These are phyloP conservation scores for Varecia variegata DNA, from an alignment of 2,797 vertebrate species.

Conservation along the genomic window DNA sequence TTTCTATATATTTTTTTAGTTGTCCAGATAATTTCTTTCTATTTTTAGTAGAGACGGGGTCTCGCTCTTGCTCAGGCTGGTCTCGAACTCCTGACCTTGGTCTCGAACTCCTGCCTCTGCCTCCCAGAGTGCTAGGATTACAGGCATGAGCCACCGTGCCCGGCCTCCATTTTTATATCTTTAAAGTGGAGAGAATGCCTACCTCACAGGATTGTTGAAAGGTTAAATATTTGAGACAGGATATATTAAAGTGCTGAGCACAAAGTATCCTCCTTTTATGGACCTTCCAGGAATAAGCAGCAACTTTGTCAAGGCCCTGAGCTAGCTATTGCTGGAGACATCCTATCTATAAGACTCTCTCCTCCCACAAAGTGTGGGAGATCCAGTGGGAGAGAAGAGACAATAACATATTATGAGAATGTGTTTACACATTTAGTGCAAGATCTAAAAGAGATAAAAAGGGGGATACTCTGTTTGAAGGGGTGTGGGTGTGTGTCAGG, in stretches of 20 bases:
- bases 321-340: neutral
- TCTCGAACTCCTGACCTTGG: no score
- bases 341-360: neutral
- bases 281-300: neutral
- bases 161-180: neutral
- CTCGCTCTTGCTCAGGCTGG: no score
- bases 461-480: neutral
- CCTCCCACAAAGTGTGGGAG: neutral
- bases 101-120: no score
- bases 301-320: neutral
- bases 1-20: no score
- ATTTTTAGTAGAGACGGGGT: no score
- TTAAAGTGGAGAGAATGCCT: neutral
- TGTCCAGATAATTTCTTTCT: no score
- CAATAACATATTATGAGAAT: conserved; percentile 25
- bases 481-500: neutral
- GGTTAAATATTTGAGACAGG: neutral
- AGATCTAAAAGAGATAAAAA: conserved; percentile 16
- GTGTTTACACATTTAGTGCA: neutral
- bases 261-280: neutral
- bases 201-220: neutral
- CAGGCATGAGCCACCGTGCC: no score
- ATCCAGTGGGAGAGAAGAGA: neutral
- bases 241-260: neutral
- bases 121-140: no score